Percentiles rank a stretch among this genome's conserved stretches.
Evolutionary conservation across 92 coral and sea anemone species (phyloP).

Genomic region (Ricordea florida): DNA sequence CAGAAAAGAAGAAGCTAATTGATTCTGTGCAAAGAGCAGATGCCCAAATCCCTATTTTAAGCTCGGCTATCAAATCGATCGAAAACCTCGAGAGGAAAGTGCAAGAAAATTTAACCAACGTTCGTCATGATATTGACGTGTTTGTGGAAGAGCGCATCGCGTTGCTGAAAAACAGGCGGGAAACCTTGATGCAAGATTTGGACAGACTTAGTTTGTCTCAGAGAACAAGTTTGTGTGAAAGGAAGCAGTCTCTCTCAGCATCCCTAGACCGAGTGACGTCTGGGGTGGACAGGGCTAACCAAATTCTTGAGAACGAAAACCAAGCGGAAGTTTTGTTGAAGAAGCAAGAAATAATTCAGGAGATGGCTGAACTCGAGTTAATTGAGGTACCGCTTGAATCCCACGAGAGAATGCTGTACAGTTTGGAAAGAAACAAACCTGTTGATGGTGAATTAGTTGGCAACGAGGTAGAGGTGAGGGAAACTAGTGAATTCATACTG

Average conservation of each 20-base stretch:
- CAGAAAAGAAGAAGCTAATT: neutral
- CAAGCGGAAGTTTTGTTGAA: neutral
- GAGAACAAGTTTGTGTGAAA: too few relatives aligned
- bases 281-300: neutral
- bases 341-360: too few relatives aligned
- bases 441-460: too few relatives aligned
- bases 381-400: too few relatives aligned
- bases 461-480: too few relatives aligned
- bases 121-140: neutral
- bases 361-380: too few relatives aligned
- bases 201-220: neutral
- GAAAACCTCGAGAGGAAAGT: neutral
- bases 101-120: neutral
- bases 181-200: neutral
- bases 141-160: neutral
- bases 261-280: neutral
- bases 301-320: neutral
- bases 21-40: neutral
- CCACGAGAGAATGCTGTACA: too few relatives aligned
- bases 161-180: neutral
- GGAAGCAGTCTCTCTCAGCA: neutral
- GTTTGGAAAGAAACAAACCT: too few relatives aligned
- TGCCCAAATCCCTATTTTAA: neutral
- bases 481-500: too few relatives aligned
- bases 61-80: neutral